Evolutionary conservation across 2,888 invertebrate species (phyloP), one percentile per base, ranked within the genome.

Genomic region (Ectemnius cavifrons): DNA sequence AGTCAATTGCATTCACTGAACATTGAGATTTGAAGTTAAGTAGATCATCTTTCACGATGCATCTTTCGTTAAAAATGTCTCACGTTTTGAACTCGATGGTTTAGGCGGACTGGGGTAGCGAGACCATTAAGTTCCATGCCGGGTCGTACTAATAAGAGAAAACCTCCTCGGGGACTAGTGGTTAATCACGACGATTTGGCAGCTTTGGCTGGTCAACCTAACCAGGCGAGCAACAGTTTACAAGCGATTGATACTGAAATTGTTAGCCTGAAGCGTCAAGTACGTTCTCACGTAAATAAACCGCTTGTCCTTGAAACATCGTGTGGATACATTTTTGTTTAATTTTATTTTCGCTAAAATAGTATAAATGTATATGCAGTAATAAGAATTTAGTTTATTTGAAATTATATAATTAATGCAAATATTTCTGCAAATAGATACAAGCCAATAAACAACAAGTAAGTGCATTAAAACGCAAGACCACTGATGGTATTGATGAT

Each of bases 111-210:
- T 57, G 93, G 93, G 73, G 92, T 91, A 76, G 91, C 92, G 81
- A 91, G 93, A 77, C 93, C 93, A 45, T 86, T 91, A 86, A 91
- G 90, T 85, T 91, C 91, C 85, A 92, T 92, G 85, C 91, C 92
- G 67, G 93, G 92, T 82, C 91, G 91, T 84, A 87, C 90, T 73
- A 92, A 92, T 89, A 93, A 93, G 88, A 95, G 97, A 90, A 96
- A 97, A 91, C 96, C 98, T 87, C 98, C 98, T 77, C 95, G 96
- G 88, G 98, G 98, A 92, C 98, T 99, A 96, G 97, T 97, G 93
- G 96, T 99, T 92, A 98, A 97, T 94, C 97, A 98, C 92, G 98
- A 98, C 92, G 98, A 98, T 93, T 94, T 99, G 91, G 95, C 97
- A 85, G 95, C 96, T 86, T 95, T 99, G 93, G 98, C 98, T 77